These are phyloP conservation scores for Lepilemur ruficaudatus DNA, from an alignment of 2,797 vertebrate species.

Conservation along the genomic window DNA sequence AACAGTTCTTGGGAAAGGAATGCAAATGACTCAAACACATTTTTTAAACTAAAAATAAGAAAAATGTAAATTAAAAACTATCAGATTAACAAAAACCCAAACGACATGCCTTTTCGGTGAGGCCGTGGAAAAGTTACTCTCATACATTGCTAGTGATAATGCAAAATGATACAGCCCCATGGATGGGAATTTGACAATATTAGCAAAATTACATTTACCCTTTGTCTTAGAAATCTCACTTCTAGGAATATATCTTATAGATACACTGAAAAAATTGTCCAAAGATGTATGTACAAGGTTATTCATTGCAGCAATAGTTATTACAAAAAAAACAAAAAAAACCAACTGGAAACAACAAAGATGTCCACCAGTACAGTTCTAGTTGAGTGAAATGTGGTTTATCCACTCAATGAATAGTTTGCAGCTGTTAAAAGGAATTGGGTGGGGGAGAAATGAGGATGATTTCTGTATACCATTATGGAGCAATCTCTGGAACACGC, in stretches of 20 bases:
- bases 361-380: background rate
- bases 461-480: background rate
- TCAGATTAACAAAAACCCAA: background rate
- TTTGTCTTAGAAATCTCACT: background rate
- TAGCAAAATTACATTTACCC: background rate
- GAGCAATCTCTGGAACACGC: background rate
- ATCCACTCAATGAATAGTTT: background rate
- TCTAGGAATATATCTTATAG: background rate
- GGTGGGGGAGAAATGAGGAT: background rate
- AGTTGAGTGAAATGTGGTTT: background rate
- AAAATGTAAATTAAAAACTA: background rate
- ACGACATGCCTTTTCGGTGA: background rate
- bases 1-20: background rate
- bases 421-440: background rate
- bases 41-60: background rate
- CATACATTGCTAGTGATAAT: background rate
- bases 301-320: background rate
- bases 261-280: background rate
- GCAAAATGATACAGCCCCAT: background rate
- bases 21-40: background rate
- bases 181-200: background rate
- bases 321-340: background rate
- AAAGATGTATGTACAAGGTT: background rate
- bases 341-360: background rate
- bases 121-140: background rate